phyloP scores from a whole-genome alignment of 1,140 invertebrate species.

The Ridgeia piscesae region DNA sequence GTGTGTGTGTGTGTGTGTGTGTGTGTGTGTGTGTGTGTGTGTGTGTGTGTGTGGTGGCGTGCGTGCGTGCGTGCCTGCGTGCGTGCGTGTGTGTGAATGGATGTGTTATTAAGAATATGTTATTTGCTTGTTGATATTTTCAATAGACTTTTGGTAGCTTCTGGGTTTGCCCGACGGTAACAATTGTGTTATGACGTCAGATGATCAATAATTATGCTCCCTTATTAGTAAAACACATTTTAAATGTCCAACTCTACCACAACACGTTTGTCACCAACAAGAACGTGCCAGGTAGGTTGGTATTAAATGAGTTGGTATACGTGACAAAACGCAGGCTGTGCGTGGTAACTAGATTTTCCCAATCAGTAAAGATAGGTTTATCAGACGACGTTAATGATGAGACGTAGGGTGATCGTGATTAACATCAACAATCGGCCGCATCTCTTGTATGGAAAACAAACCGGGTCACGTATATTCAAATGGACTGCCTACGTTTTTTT shows the following conservation, averaged over 20 bases:
- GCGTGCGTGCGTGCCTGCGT: background rate
- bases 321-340: background rate
- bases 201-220: too few relatives aligned
- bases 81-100: too few relatives aligned
- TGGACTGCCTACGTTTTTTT: background rate
- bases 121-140: too few relatives aligned
- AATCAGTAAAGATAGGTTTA: background rate
- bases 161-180: too few relatives aligned
- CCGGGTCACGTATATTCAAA: background rate
- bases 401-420: background rate
- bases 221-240: too few relatives aligned
- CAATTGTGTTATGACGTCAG: too few relatives aligned
- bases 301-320: too few relatives aligned
- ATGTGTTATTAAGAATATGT: too few relatives aligned
- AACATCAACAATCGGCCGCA: background rate
- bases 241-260: too few relatives aligned
- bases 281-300: too few relatives aligned
- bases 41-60: slow-evolving; percentile 25
- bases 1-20: slow-evolving; percentile 28
- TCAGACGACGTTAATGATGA: background rate
- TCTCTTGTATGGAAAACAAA: background rate
- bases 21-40: slow-evolving; percentile 32
- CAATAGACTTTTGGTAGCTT: too few relatives aligned
- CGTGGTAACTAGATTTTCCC: background rate
- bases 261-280: too few relatives aligned